A percentile compares a stretch with the other conserved stretches of the same genome.
These are phyloP conservation scores for Neomicropteryx cornuta DNA, from an alignment of 1,140 invertebrate genomes.

Conservation along the genomic window DNA sequence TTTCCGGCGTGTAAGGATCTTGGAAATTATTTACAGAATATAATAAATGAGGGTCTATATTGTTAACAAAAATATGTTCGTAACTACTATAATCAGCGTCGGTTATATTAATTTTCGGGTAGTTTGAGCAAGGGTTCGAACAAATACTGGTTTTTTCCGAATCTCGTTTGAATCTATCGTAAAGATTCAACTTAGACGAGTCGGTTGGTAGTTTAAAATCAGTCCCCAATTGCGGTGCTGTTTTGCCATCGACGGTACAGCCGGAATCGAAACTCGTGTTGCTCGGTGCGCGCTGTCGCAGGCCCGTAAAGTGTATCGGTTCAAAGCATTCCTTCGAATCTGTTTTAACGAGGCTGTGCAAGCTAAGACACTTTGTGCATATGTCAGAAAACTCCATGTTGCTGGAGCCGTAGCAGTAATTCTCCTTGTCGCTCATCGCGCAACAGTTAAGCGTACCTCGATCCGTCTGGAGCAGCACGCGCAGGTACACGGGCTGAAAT, in stretches of 20 bases:
- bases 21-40: conserved; percentile 28
- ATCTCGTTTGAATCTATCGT: conserved; percentile 8
- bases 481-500: conserved; percentile 75
- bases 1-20: conserved; percentile 68
- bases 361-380: no score
- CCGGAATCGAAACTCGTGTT: conserved; percentile 14
- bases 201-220: conserved; percentile 3
- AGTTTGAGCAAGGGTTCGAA: conserved; percentile 25
- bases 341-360: conserved; percentile 20
- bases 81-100: conserved; percentile 33
- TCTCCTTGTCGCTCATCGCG: conserved; percentile 14
- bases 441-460: conserved; percentile 70
- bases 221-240: conserved; percentile 15
- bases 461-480: conserved; percentile 52
- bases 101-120: conserved; percentile 41
- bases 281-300: conserved; percentile 11
- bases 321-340: conserved; percentile 18
- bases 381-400: conserved; percentile 26
- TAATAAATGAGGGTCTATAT: conserved; percentile 39
- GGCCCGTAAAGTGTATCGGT: conserved; percentile 7
- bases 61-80: conserved; percentile 40
- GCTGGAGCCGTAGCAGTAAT: conserved; percentile 15
- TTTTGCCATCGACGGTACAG: conserved; percentile 13
- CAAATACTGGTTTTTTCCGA: conserved; percentile 9
- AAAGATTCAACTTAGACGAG: conserved; percentile 6